Conservation (phyloP, 2,797 vertebrate species). For the Cuculus canorus region DNA sequence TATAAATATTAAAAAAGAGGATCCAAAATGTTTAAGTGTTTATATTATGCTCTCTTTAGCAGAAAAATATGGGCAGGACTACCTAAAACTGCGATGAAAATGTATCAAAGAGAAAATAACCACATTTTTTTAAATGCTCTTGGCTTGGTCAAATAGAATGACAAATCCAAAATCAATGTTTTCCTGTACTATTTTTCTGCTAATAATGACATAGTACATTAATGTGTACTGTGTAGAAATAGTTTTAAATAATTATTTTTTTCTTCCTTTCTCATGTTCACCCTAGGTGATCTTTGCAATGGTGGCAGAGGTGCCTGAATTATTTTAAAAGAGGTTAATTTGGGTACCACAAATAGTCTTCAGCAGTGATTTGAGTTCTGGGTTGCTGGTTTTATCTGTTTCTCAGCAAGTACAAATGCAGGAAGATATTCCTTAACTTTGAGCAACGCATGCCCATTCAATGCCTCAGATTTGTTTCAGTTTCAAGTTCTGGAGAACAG, state of each 20-base stretch:
- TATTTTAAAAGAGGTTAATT: neutral
- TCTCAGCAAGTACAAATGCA: neutral
- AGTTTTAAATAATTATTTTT: neutral
- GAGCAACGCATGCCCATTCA: neutral
- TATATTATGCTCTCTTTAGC: neutral
- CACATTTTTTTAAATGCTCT: neutral
- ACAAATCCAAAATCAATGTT: neutral
- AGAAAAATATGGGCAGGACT: neutral
- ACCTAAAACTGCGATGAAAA: neutral
- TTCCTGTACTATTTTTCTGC: neutral
- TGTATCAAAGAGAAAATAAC: neutral
- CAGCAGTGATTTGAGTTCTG: neutral
- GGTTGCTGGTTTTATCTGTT: neutral
- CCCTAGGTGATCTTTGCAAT: neutral
- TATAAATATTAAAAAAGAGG: neutral
- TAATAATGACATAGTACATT: neutral
- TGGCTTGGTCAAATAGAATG: neutral
- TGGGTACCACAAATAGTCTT: neutral
- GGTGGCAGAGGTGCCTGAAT: neutral
- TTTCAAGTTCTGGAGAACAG: neutral
- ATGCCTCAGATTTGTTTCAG: neutral
- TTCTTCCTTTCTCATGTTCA: neutral
- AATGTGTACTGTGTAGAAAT: neutral
- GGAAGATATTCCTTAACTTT: neutral
- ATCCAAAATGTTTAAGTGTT: neutral